Conservation (phyloP, 2,797 vertebrate species). For the Acomys russatus region DNA sequence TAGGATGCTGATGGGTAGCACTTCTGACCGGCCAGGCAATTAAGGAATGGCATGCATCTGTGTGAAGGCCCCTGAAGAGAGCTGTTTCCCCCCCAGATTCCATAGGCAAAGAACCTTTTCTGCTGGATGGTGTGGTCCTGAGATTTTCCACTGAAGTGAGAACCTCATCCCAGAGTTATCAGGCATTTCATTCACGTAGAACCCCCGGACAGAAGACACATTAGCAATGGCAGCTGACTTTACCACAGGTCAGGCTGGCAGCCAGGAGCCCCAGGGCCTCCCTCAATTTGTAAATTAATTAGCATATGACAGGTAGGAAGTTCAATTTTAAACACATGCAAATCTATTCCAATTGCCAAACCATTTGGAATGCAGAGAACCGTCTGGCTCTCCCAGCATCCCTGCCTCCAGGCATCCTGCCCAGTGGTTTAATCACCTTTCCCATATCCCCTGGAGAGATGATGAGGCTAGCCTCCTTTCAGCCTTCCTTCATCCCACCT, state of each 20-base stretch:
- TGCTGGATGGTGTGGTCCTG: neutral
- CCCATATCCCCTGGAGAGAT: too few species aligned
- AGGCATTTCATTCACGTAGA: neutral
- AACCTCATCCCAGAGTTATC: neutral
- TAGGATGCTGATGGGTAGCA: neutral
- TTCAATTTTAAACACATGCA: conserved; percentile 61
- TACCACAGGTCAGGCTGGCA: neutral
- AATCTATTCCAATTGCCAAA: neutral
- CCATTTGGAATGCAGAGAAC: neutral
- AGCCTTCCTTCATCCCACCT: neutral
- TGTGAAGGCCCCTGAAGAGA: neutral
- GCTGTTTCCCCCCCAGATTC: neutral
- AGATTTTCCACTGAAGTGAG: neutral
- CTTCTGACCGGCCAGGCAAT: neutral
- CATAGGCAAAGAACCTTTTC: neutral
- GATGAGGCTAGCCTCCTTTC: neutral
- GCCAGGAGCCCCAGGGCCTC: neutral
- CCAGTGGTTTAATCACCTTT: neutral
- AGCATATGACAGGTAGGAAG: neutral
- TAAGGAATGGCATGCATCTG: neutral
- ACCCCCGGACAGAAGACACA: neutral
- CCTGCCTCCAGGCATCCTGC: neutral
- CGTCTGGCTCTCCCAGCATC: neutral
- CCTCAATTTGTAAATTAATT: conserved; percentile 30
- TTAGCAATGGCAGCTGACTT: neutral